Percentiles rank a stretch among this genome's conserved stretches.
Evolutionary conservation across 35 echinoderm and acorn worm genomes (phyloP).

Genomic region (Amphiura filiformis): DNA sequence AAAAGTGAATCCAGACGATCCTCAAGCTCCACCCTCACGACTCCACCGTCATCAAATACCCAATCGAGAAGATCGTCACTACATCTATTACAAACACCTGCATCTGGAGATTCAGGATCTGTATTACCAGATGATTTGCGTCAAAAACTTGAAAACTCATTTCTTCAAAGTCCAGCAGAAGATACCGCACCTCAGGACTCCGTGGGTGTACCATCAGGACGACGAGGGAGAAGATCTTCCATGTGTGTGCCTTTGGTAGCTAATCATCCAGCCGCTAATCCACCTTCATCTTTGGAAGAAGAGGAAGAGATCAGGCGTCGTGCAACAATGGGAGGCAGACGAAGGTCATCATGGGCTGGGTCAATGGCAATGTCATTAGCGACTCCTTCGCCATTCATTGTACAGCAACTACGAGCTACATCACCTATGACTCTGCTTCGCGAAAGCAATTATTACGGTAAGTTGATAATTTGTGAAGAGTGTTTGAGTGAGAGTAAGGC

Average conservation of each 20-base stretch:
- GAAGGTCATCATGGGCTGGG: conserved; percentile 17
- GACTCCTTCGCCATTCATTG: background rate
- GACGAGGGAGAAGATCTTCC: background rate
- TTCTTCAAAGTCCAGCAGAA: background rate
- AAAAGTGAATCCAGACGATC: background rate
- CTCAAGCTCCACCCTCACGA: background rate
- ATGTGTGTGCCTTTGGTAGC: background rate
- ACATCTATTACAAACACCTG: too few species aligned
- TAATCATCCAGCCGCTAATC: background rate
- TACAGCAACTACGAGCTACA: background rate
- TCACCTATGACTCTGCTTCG: background rate
- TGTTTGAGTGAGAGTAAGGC: too few species aligned
- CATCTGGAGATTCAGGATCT: too few species aligned
- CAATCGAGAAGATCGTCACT: too few species aligned
- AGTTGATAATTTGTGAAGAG: background rate
- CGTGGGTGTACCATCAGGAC: background rate
- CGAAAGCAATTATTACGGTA: conserved; percentile 8
- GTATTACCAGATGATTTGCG: background rate
- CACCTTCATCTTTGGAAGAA: background rate
- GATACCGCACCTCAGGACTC: background rate
- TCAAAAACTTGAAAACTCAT: background rate
- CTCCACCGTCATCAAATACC: background rate
- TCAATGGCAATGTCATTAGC: too few species aligned
- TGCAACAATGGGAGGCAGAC: background rate
- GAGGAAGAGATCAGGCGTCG: background rate